These are phyloP conservation scores for Spea hammondii DNA, from an alignment of 2,797 vertebrate genomes.

Conservation along the genomic window DNA sequence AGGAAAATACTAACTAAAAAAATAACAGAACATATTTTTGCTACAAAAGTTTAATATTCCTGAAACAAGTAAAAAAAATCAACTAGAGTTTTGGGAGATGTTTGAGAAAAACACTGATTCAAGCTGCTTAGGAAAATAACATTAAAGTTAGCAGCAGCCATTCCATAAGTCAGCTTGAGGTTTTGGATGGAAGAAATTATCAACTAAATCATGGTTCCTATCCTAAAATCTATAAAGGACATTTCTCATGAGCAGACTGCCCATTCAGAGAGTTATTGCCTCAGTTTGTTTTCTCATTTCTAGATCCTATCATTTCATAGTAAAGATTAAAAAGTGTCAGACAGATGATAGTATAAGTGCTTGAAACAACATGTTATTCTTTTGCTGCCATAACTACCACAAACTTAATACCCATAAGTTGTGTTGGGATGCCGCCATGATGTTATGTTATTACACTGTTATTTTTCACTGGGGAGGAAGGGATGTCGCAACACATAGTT, in stretches of 20 bases:
- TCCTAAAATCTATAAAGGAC: conserved; percentile 54
- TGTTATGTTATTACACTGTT: background rate
- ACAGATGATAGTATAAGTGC: conserved; percentile 40
- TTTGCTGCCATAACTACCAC: background rate
- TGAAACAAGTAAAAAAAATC: background rate
- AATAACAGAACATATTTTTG: too few relatives aligned
- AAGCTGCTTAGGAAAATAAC: conserved; percentile 62
- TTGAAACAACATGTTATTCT: conserved; percentile 17
- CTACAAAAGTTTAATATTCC: too few relatives aligned
- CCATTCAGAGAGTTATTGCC: conserved; percentile 56
- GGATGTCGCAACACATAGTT: too few relatives aligned
- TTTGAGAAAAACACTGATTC: conserved; percentile 66
- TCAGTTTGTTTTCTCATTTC: conserved; percentile 56
- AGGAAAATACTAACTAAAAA: too few relatives aligned
- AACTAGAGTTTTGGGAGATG: background rate
- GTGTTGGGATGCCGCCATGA: background rate
- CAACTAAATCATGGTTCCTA: conserved; percentile 57
- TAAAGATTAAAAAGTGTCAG: conserved; percentile 43
- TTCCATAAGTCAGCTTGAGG: conserved; percentile 61
- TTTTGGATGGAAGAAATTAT: conserved; percentile 61
- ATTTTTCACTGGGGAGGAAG: too few relatives aligned
- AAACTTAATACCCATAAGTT: background rate
- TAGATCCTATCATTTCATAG: conserved; percentile 27
- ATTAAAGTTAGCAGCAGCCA: conserved; percentile 65
- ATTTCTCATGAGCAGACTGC: conserved; percentile 57